A percentile compares a stretch with the other conserved stretches of the same genome.
These are phyloP conservation scores for Lagodon rhomboides DNA, from an alignment of 2,797 vertebrate species.

Conservation along the genomic window DNA sequence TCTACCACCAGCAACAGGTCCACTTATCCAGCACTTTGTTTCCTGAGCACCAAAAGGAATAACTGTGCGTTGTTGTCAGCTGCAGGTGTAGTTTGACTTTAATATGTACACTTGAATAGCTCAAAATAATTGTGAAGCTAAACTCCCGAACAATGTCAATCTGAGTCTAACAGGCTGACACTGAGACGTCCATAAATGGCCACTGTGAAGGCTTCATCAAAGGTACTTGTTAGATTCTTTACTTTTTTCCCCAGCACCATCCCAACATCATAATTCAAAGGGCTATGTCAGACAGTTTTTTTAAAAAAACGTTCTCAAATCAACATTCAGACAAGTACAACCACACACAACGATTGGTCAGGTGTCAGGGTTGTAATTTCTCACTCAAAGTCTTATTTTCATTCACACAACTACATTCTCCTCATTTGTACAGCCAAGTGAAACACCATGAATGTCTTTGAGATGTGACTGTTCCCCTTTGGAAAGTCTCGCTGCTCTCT, in stretches of 20 bases:
- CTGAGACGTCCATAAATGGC: neutral
- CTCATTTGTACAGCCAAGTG: neutral
- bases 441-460: neutral
- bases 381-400: neutral
- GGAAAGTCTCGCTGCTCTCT: neutral
- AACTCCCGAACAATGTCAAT: neutral
- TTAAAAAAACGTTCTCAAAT: neutral
- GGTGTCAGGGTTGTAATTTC: neutral
- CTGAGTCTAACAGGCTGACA: neutral
- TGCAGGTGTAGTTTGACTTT: neutral
- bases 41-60: too few species aligned
- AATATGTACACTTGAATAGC: neutral
- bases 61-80: too few species aligned
- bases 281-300: neutral
- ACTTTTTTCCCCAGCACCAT: neutral
- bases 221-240: neutral
- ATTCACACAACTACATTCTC: neutral
- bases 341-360: neutral
- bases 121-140: neutral
- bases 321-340: neutral
- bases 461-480: too few species aligned
- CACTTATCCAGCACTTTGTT: neutral
- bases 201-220: neutral
- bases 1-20: too few species aligned
- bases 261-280: neutral